phyloP scores from a whole-genome alignment of 2,797 vertebrate species.

The Xiphophorus birchmanni region DNA sequence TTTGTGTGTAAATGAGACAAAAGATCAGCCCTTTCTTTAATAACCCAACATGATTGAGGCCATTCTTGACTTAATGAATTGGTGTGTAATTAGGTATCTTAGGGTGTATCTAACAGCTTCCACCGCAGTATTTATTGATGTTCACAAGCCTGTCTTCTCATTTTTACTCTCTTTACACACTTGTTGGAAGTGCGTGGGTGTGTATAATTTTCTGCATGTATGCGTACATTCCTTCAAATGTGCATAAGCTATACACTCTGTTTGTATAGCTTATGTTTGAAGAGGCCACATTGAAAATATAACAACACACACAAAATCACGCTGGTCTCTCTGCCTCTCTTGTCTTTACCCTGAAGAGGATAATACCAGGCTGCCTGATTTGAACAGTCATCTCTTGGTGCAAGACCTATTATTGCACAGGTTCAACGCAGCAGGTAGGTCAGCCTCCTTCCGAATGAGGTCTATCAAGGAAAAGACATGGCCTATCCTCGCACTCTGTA shows the following conservation, averaged over 20 bases:
- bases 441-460: slow-evolving; percentile 67
- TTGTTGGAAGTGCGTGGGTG: slow-evolving; percentile 21
- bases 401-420: slow-evolving; percentile 75
- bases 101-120: slow-evolving; percentile 54
- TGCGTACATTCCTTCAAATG: slow-evolving; percentile 32
- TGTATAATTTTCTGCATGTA: slow-evolving; percentile 10
- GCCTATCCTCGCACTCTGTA: slow-evolving; percentile 40
- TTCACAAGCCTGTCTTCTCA: slow-evolving; percentile 28
- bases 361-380: slow-evolving; percentile 76
- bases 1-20: neutral
- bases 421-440: slow-evolving; percentile 72
- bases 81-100: slow-evolving; percentile 63
- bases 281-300: slow-evolving; percentile 39
- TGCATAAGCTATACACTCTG: too few relatives aligned
- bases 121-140: slow-evolving; percentile 51
- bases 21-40: slow-evolving; percentile 42
- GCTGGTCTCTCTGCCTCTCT: slow-evolving; percentile 34
- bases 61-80: slow-evolving; percentile 70
- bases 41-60: slow-evolving; percentile 63
- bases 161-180: slow-evolving; percentile 39
- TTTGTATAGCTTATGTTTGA: slow-evolving; percentile 49
- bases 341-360: slow-evolving; percentile 71
- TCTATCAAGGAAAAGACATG: slow-evolving; percentile 46
- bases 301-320: slow-evolving; percentile 26
- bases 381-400: slow-evolving; percentile 69